These are phyloP conservation scores for Lottia scabra DNA, from an alignment of 2,888 invertebrate genomes.

Conservation along the genomic window DNA sequence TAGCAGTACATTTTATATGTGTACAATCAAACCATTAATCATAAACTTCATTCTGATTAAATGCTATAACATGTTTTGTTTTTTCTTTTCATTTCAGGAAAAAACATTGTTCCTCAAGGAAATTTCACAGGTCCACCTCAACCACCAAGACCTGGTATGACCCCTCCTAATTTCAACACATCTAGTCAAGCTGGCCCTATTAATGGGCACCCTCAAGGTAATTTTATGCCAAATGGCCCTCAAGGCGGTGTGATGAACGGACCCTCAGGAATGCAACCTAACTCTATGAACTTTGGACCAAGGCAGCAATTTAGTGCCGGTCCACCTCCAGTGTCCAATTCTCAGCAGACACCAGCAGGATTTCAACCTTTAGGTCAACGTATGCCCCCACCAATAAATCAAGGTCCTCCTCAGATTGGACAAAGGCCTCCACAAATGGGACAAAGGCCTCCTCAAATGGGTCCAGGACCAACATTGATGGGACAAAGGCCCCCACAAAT, in stretches of 20 bases:
- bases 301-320: neutral
- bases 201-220: neutral
- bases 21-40: too few relatives aligned
- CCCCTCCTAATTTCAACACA: neutral
- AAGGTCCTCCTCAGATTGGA: slow-evolving; percentile 10
- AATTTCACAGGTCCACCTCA: neutral
- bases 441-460: neutral
- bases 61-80: neutral
- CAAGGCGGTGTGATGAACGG: neutral
- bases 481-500: neutral
- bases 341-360: neutral
- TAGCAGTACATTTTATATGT: too few relatives aligned
- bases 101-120: slow-evolving; percentile 13
- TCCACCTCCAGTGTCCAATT: neutral
- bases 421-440: slow-evolving; percentile 5
- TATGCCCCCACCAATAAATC: neutral
- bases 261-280: neutral
- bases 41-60: too few relatives aligned
- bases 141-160: neutral
- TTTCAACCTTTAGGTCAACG: neutral
- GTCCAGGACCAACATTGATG: neutral
- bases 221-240: neutral
- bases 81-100: neutral
- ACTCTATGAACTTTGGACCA: neutral
- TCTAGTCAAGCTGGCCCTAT: neutral